phyloP scores from a whole-genome alignment of 2,113 vertebrate species.

The Lepisosteus oculatus region DNA sequence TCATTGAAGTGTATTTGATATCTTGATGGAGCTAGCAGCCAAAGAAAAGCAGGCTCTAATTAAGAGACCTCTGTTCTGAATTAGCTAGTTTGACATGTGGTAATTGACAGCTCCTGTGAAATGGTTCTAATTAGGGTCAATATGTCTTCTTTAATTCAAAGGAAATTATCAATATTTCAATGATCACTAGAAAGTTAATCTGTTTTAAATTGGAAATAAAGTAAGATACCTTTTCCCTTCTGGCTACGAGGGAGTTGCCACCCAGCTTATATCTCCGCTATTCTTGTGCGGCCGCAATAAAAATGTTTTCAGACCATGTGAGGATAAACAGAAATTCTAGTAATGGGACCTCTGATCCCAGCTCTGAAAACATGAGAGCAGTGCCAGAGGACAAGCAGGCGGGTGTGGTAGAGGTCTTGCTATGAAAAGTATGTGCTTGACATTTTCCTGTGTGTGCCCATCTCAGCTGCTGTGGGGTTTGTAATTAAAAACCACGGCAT shows the following conservation, averaged over 20 bases:
- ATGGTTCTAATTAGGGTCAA: slow-evolving; percentile 82
- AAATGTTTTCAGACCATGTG: slow-evolving; percentile 15
- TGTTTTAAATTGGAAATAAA: slow-evolving; percentile 45
- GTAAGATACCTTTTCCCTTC: slow-evolving; percentile 23
- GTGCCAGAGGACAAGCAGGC: not conserved
- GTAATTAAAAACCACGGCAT: no score
- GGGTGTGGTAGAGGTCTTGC: not conserved
- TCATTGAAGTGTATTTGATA: slow-evolving; percentile 61
- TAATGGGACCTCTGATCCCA: not conserved
- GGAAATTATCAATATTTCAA: slow-evolving; percentile 82
- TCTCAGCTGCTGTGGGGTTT: not conserved
- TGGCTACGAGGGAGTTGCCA: not conserved
- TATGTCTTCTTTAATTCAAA: slow-evolving; percentile 83
- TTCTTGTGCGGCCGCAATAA: slow-evolving; percentile 23
- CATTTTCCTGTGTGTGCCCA: no score
- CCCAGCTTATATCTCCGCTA: slow-evolving; percentile 22
- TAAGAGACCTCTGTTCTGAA: slow-evolving; percentile 80
- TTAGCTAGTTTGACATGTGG: slow-evolving; percentile 79
- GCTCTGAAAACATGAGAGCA: not conserved
- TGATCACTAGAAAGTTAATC: slow-evolving; percentile 81
- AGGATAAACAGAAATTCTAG: slow-evolving; percentile 28
- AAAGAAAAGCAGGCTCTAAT: slow-evolving; percentile 77
- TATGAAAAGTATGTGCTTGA: not conserved
- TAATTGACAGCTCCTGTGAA: slow-evolving; percentile 83
- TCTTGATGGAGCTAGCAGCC: slow-evolving; percentile 65